Conservation (phyloP, 2,113 vertebrate species). For the Rana temporaria region DNA sequence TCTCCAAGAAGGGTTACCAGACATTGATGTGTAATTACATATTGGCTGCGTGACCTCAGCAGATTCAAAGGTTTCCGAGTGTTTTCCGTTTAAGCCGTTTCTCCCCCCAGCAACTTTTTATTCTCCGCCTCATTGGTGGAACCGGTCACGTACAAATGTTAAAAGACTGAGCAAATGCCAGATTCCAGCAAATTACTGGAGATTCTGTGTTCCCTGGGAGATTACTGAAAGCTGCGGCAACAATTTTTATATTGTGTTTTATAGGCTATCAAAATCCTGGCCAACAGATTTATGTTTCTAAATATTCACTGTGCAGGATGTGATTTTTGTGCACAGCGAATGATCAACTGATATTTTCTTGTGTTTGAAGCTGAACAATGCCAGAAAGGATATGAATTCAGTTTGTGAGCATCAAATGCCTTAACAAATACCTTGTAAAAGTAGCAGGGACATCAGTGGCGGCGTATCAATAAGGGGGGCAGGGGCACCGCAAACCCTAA, state of each 20-base stretch:
- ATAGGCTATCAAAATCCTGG: not conserved
- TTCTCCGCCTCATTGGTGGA: not conserved
- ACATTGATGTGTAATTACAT: conserved; percentile 31
- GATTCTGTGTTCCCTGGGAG: not conserved
- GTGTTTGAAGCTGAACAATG: too few relatives aligned
- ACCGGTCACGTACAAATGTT: not conserved
- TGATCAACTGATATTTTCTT: not conserved
- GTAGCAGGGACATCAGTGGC: too few relatives aligned
- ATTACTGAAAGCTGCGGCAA: not conserved
- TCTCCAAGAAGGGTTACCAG: conserved; percentile 9
- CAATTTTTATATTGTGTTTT: not conserved
- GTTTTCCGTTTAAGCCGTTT: not conserved
- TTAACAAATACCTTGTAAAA: too few relatives aligned
- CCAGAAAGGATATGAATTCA: too few relatives aligned
- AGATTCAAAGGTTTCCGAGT: conserved; percentile 4
- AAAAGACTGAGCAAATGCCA: conserved; percentile 28
- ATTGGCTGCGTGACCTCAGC: conserved; percentile 11
- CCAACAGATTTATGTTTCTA: conserved; percentile 11
- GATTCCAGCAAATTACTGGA: conserved; percentile 14
- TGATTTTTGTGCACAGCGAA: not conserved
- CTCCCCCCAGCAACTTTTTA: not conserved
- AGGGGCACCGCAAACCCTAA: too few relatives aligned
- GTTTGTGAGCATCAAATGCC: too few relatives aligned
- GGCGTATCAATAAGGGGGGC: too few relatives aligned
- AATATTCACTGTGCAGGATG: not conserved